Base-by-base conservation (phyloP, 2,113 vertebrate genomes). In the Carassius gibelio region DNA sequence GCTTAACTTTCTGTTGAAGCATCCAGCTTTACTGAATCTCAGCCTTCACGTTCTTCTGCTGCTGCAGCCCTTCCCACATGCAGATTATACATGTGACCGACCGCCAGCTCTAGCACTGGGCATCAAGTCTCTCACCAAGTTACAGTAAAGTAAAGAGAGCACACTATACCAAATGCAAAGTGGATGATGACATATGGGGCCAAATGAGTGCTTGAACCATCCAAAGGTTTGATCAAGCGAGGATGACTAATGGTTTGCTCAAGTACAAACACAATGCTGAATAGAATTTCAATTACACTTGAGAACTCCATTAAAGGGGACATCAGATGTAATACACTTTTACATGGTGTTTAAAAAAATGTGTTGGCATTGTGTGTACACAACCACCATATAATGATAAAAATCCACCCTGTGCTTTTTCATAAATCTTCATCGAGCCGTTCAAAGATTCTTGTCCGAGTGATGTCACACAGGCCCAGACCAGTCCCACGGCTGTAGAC, bases 1-100 rank as follows among this genome's bases (percentile, higher is more conserved):
- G 15, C 83, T 75, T 82, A 71, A 75, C 80, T 83, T 88, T 82
- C 23, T 50, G n/a, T 23, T 50, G 2, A 82, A 82, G 83, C 71
- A 78, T 30, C 45, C 38, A 80, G 57, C 76, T 50, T 57, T 85
- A 69, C 45, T 79, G 34, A 74, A 75, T 34, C 66, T 83, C 71
- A 71, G 71, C 36, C 66, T 30, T 78, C 71, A 62, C 13, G 13
- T 79, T 87, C 66, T 62, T 71, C 81, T 79, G n/a, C 85, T 42
- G 68, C 75, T 74, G 81, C 81, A 79, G 81, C 48, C 7, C 48
- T 2, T 50, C 84, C 66, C 77, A 77, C 68, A 85, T 77, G 75
- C 79, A 81, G 23, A 76, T 34, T 76, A 75, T 68, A 72, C 84
- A 34, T 50, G 50, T 64, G 84, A 78, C 77, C 13, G 62, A 81